Evolutionary conservation across 2,888 invertebrate species (phyloP).

Genomic region (Dione juno): DNA sequence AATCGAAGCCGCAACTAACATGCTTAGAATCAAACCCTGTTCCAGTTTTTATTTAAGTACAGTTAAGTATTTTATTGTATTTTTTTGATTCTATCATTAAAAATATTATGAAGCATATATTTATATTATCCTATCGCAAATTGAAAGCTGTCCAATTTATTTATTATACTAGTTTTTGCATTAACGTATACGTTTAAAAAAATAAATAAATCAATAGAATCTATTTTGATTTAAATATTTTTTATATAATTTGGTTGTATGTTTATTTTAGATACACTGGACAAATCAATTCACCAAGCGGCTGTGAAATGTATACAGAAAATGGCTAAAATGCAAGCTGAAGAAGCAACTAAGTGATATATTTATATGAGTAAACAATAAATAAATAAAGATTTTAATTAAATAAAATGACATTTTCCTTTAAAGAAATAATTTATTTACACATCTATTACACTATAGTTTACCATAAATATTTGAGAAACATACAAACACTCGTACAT

Average conservation of each 20-base stretch:
- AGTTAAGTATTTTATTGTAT: too few relatives aligned
- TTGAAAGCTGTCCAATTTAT: too few relatives aligned
- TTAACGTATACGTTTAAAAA: too few relatives aligned
- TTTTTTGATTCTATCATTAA: too few relatives aligned
- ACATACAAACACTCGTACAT: conserved; percentile 48
- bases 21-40: too few relatives aligned
- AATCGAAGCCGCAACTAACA: too few relatives aligned
- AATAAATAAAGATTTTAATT: conserved; percentile 31
- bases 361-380: conserved; percentile 23
- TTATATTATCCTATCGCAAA: too few relatives aligned
- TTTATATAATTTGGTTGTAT: background rate
- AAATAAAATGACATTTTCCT: conserved; percentile 48
- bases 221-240: too few relatives aligned
- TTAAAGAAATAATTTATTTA: conserved; percentile 71
- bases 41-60: too few relatives aligned
- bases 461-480: conserved; percentile 64
- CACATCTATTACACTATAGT: conserved; percentile 68
- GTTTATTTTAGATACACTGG: conserved; percentile 86
- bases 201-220: too few relatives aligned
- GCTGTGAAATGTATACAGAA: conserved; percentile 88
- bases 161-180: too few relatives aligned
- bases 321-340: conserved; percentile 67
- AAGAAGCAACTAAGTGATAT: conserved; percentile 58
- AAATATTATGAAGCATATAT: too few relatives aligned
- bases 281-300: conserved; percentile 89